Base-by-base conservation (phyloP, 2,888 invertebrate genomes). In the Galeruca laticollis region DNA sequence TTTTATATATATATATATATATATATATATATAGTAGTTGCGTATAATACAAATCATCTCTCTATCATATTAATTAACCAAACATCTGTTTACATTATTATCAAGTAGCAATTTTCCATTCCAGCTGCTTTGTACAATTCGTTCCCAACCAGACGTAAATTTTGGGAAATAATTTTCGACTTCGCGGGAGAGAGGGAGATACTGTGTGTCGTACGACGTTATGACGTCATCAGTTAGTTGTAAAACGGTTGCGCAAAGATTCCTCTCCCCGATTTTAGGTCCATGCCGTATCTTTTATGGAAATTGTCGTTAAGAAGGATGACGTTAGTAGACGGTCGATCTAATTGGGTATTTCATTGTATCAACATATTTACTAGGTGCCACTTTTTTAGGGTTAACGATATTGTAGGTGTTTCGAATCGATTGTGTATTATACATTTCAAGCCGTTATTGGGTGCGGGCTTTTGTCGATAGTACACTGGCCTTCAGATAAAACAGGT, bases 181-280 rank as follows among this genome's bases (percentile, higher is more conserved):
- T 10, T 0, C 15, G 56, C 35, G 15, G 15, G n/a, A 5, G n/a
- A 40, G 15, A 47, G 18, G 15, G 47, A 9, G 47, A n/a, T 8
- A 18, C 47, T 15, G 35, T 15, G 52, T 26, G 26, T 35, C 35
- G 56, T 57, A 57, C 56, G 15, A 35, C 56, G 33, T 33, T n/a
- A 57, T 57, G 56, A 57, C 56, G 56, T 57, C 56, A 57, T 57
- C 15, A 9, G 8, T 8, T 18, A 57, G 56, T 57, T 57, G 56
- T 57, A 57, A 57, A 57, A 9, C 13, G 52, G 21, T 57, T 57
- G 56, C 56, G 56, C 56, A 33, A 35, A 33, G 13, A 8, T 18
- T 56, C 21, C 10, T 15, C 33, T 33, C 33, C 15, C 9, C 9
- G 15, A 15, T 15, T 57, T 43, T 43, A 43, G 43, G n/a, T 43